phyloP scores from a whole-genome alignment of 1,140 invertebrate species.

The Leptestheria dahalacensis region DNA sequence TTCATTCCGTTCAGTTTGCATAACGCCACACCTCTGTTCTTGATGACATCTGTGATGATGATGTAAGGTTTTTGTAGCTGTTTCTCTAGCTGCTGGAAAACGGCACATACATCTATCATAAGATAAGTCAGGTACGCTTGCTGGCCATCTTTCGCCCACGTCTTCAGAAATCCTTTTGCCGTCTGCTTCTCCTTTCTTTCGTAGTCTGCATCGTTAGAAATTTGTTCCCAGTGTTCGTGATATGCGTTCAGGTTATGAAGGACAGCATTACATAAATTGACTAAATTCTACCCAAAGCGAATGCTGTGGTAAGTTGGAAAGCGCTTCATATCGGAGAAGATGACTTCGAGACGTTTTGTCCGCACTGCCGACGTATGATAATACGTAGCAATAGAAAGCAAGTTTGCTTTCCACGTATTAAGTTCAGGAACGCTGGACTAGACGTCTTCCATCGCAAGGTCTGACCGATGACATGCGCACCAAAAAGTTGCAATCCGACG shows the following conservation, averaged over 20 bases:
- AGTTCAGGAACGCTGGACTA: background rate
- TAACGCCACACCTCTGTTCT: background rate
- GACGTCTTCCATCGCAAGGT: background rate
- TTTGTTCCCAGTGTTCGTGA: background rate
- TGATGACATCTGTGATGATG: background rate
- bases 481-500: background rate
- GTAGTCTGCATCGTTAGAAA: background rate
- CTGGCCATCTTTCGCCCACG: background rate
- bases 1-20: background rate
- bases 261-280: background rate
- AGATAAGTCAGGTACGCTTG: background rate
- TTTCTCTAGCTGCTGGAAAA: background rate
- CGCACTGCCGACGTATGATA: background rate
- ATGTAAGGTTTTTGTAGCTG: background rate
- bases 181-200: background rate
- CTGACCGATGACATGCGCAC: background rate
- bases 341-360: background rate
- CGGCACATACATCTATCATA: background rate
- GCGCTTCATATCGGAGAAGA: background rate
- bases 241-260: background rate
- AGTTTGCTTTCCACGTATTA: background rate
- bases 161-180: background rate
- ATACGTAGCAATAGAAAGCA: background rate
- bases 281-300: background rate
- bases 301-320: background rate